phyloP scores from a whole-genome alignment of 23 tunicate species.

The Botrylloides violaceus region DNA sequence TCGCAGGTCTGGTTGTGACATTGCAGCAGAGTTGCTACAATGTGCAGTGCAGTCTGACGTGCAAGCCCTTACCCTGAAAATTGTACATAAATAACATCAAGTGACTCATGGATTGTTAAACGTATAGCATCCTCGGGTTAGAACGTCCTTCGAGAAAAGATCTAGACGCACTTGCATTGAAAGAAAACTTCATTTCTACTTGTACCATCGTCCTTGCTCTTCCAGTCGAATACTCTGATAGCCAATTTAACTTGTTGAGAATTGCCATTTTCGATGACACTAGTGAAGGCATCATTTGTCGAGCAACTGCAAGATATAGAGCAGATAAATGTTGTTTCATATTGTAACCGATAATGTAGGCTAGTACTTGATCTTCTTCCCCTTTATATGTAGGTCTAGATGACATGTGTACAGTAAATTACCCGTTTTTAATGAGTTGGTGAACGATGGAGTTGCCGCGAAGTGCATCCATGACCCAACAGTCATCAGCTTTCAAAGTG shows the following conservation, averaged over 20 bases:
- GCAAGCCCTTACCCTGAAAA: too few relatives aligned
- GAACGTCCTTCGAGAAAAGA: too few relatives aligned
- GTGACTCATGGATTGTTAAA: too few relatives aligned
- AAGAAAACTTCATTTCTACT: slow-evolving; percentile 9
- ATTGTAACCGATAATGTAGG: neutral
- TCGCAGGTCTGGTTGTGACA: too few relatives aligned
- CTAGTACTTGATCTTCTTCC: too few relatives aligned
- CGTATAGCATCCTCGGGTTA: too few relatives aligned
- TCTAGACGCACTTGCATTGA: slow-evolving; percentile 15
- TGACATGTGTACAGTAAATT: neutral
- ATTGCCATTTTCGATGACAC: slow-evolving; percentile 46
- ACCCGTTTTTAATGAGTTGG: slow-evolving; percentile 64
- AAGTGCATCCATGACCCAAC: slow-evolving; percentile 62
- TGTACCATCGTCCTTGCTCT: neutral
- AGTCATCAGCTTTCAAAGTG: slow-evolving; percentile 43
- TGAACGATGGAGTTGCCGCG: slow-evolving; percentile 28
- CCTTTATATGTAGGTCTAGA: too few relatives aligned
- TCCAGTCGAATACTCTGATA: slow-evolving; percentile 79
- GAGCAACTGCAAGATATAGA: slow-evolving; percentile 33
- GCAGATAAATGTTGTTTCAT: neutral
- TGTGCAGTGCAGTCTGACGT: too few relatives aligned
- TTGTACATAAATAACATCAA: too few relatives aligned
- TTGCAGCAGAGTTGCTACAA: too few relatives aligned
- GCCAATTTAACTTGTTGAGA: slow-evolving; percentile 47
- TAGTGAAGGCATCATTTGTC: slow-evolving; percentile 51